These are phyloP conservation scores for Rhea americana DNA, from an alignment of 2,113 vertebrate species.

Conservation along the genomic window DNA sequence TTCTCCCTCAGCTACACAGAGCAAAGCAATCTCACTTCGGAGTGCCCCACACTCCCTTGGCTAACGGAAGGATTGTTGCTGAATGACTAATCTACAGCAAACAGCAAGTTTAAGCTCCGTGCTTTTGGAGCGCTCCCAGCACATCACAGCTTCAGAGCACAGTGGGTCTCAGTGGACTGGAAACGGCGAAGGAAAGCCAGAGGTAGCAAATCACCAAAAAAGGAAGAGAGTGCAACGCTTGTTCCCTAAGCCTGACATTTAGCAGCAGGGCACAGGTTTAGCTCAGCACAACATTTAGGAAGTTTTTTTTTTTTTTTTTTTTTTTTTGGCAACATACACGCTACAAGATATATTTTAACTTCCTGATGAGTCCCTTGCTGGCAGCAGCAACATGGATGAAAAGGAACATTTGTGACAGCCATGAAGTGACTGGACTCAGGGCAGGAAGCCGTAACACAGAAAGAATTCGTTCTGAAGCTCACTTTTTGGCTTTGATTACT, in stretches of 20 bases:
- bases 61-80: neutral
- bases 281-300: neutral
- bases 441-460: neutral
- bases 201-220: neutral
- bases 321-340: neutral
- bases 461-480: constrained; percentile 1
- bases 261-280: neutral
- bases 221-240: neutral
- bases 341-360: neutral
- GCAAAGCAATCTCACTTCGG: neutral
- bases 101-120: rapidly evolving
- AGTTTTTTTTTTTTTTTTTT: neutral
- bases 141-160: neutral
- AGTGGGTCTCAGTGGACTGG: rapidly evolving
- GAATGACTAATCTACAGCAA: neutral
- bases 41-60: neutral
- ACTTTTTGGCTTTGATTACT: neutral
- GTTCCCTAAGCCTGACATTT: neutral
- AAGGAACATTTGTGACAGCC: neutral
- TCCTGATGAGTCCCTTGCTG: neutral
- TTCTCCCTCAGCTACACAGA: neutral
- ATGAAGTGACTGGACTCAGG: rapidly evolving
- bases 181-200: rapidly evolving
- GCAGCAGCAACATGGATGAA: neutral
- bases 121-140: neutral